Base-by-base conservation (phyloP, 2,888 invertebrate species). In the Dolomedes plantarius region DNA sequence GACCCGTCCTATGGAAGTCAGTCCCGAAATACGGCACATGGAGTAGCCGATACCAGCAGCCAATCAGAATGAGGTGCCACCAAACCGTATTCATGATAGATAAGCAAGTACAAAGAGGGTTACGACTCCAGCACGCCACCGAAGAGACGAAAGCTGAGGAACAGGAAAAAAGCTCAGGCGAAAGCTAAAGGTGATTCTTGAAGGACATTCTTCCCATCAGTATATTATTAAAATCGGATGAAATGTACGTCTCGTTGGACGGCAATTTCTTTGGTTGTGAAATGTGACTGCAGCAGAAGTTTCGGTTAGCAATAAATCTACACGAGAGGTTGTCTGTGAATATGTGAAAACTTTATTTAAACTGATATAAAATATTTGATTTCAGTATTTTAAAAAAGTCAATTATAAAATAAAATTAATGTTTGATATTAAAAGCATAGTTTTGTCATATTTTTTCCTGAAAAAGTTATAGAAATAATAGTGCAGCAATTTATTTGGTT, bases 221-320 rank as follows among this genome's bases (percentile, higher is more conserved):
- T 77, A 77, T n/a, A 65, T 83, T 2, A 83, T 73, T 7, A 83
- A 77, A 76, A 77, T 83, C 65, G 71, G 71, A 6, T 76, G 50
- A 76, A 23, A 11, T 11, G n/a, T n/a, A 0, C 9, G 28, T 5
- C 64, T 28, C 9, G 36, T 36, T 36, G 5, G 36, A n/a, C n/a
- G n/a, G n/a, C n/a, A n/a, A n/a, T n/a, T n/a, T n/a, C n/a, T n/a
- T n/a, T n/a, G n/a, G n/a, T n/a, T n/a, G n/a, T n/a, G n/a, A n/a
- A n/a, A n/a, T n/a, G n/a, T n/a, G n/a, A n/a, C n/a, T n/a, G n/a
- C n/a, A n/a, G n/a, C n/a, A n/a, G n/a, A n/a, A n/a, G n/a, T n/a
- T n/a, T n/a, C n/a, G n/a, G n/a, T n/a, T n/a, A n/a, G n/a, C n/a
- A n/a, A n/a, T n/a, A n/a, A n/a, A n/a, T n/a, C n/a, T n/a, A n/a